A percentile compares a stretch with the other conserved stretches of the same genome.
phyloP scores from a whole-genome alignment of 2,888 invertebrate genomes.

The Odontocerum albicorne region DNA sequence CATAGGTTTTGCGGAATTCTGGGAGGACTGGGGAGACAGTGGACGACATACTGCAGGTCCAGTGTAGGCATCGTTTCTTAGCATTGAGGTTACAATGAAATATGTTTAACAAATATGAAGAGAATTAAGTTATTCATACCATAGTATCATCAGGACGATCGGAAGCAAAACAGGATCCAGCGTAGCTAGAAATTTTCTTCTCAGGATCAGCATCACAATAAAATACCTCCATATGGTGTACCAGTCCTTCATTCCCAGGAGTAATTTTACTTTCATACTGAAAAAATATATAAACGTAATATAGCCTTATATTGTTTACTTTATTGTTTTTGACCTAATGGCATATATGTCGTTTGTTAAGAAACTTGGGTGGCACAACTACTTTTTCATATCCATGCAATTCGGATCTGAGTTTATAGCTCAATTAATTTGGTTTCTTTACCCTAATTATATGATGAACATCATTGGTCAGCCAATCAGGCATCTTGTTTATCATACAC shows the following conservation, averaged over 20 bases:
- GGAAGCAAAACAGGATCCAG: constrained; percentile 80
- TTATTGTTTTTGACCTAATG: too few species aligned
- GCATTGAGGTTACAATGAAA: too few species aligned
- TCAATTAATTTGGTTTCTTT: too few species aligned
- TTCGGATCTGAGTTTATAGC: too few species aligned
- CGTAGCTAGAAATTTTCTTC: constrained; percentile 73
- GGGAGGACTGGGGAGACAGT: too few species aligned
- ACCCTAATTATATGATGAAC: constrained; percentile 82
- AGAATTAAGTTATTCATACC: constrained; percentile 6
- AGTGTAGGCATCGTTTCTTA: neutral
- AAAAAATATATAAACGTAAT: too few species aligned
- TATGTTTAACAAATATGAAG: neutral
- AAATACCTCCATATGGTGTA: constrained; percentile 99
- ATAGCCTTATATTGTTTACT: too few species aligned
- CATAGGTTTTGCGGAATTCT: too few species aligned
- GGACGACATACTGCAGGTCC: too few species aligned
- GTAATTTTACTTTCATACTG: constrained; percentile 88
- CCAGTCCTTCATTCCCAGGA: constrained; percentile 78
- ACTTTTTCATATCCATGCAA: too few species aligned
- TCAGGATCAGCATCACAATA: constrained; percentile 80
- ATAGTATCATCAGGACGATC: constrained; percentile 60
- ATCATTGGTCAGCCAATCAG: constrained; percentile 61
- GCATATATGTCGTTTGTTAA: too few species aligned
- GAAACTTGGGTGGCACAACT: too few species aligned
- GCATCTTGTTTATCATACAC: constrained; percentile 86